Percentiles rank a stretch among this genome's conserved stretches.
Evolutionary conservation across 2,113 vertebrate species (phyloP).

Genomic region (Ovis aries): ARS-UI_Ramb_v3.0 NC_056061.1:2586501-2587000

Average conservation of each 20-base stretch:
- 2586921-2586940: not conserved
- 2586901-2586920: not conserved
- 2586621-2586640: slow-evolving; percentile 19
- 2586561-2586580: not conserved
- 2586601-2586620: not conserved
- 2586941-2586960: not conserved
- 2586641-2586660: not conserved
- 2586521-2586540: not conserved
- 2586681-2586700: slow-evolving; percentile 24
- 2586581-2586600: not conserved
- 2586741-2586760: slow-evolving; percentile 62
- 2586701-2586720: slow-evolving; percentile 13
- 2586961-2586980: not conserved
- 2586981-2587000: not conserved
- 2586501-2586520: not conserved
- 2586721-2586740: slow-evolving; percentile 55
- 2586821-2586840: not conserved
- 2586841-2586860: not conserved
- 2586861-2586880: not conserved
- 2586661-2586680: not conserved
- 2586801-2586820: not conserved
- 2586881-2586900: not conserved
- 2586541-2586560: not conserved
- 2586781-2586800: not conserved
- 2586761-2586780: slow-evolving; percentile 55